Conservation (phyloP, 2,113 vertebrate genomes). For the Tragulus kanchil region DNA sequence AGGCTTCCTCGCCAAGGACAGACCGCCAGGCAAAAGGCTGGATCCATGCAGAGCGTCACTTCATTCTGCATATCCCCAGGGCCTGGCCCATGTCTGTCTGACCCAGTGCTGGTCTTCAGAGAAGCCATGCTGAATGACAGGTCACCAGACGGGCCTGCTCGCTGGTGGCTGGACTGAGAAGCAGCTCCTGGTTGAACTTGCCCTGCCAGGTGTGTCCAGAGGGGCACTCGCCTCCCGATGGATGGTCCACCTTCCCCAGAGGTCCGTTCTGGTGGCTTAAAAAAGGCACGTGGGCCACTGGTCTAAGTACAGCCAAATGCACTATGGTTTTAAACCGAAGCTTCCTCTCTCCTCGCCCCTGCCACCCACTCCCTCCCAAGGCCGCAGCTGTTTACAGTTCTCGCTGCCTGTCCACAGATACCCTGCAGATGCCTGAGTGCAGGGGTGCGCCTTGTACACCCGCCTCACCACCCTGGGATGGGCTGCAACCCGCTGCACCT, state of each 20-base stretch:
- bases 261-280: neutral
- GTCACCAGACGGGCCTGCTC: neutral
- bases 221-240: neutral
- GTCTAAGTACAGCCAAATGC: neutral
- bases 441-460: neutral
- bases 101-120: neutral
- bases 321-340: too few relatives aligned
- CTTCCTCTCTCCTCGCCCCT: neutral
- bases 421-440: rapidly evolving
- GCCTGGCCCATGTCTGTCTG: neutral
- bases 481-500: neutral
- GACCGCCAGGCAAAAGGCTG: neutral
- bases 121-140: neutral
- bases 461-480: neutral
- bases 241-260: neutral
- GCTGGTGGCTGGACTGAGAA: neutral
- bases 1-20: neutral
- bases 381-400: neutral
- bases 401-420: neutral
- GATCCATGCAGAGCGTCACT: neutral
- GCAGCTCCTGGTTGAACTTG: neutral
- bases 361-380: neutral
- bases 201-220: neutral
- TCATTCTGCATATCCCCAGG: rapidly evolving
- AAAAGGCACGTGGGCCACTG: rapidly evolving